These are phyloP conservation scores for Fulica atra DNA, from an alignment of 2,113 vertebrate genomes.

Conservation along the genomic window DNA sequence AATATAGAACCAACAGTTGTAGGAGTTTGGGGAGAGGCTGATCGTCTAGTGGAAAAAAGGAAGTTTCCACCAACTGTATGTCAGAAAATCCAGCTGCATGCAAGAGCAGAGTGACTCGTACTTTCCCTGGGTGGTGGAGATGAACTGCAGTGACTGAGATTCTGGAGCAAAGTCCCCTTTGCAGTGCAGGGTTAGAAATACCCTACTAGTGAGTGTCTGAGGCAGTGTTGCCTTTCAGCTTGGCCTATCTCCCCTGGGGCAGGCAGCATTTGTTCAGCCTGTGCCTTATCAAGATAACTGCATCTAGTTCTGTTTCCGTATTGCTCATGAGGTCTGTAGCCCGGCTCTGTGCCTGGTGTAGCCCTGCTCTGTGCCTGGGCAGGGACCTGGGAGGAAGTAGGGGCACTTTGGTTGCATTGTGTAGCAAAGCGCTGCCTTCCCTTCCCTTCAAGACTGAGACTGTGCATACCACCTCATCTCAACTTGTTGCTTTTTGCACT, in stretches of 20 bases:
- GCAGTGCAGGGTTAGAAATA: neutral
- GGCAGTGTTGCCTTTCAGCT: neutral
- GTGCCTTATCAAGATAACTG: neutral
- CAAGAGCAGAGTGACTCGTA: neutral
- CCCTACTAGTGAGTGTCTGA: neutral
- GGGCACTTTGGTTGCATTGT: neutral
- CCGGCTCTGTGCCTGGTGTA: no score
- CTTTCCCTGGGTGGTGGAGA: neutral
- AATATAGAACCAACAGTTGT: neutral
- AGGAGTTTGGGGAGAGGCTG: neutral
- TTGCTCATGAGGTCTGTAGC: neutral
- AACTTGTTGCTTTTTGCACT: neutral
- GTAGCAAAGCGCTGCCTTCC: neutral
- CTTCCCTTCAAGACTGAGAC: neutral
- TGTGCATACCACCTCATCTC: neutral
- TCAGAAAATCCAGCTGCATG: neutral
- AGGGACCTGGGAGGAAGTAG: neutral
- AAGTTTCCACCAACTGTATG: neutral
- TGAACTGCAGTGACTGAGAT: neutral
- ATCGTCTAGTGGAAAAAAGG: neutral
- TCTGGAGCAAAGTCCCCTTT: rapidly evolving
- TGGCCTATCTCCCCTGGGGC: neutral
- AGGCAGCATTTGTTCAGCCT: neutral
- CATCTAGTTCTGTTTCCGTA: neutral
- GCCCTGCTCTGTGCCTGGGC: neutral